Conservation (phyloP, 1,140 invertebrate genomes). For the Drosophila busckii region DNA sequence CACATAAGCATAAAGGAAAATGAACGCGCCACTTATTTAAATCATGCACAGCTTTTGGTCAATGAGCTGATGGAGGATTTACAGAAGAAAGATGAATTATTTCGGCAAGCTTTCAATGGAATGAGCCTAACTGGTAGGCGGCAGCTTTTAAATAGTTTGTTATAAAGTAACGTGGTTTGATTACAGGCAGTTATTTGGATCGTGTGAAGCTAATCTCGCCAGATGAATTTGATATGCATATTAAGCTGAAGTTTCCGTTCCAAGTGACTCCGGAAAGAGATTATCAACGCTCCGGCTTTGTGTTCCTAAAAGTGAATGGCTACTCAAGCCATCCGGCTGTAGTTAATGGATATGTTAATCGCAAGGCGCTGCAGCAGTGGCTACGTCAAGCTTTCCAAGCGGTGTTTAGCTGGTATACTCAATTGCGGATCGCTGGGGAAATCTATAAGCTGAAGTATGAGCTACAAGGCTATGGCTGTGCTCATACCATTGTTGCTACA, state of each 20-base stretch:
- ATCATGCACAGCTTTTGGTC: slow-evolving; percentile 9
- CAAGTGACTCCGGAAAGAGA: neutral
- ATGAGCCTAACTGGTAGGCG: slow-evolving; percentile 22
- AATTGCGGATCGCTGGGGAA: neutral
- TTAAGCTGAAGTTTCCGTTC: slow-evolving; percentile 29
- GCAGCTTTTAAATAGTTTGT: neutral
- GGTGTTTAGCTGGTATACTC: neutral
- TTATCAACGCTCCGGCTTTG: neutral
- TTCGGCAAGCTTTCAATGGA: slow-evolving; percentile 16
- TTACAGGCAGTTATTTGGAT: slow-evolving; percentile 42
- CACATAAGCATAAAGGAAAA: slow-evolving; percentile 14
- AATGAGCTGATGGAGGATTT: slow-evolving; percentile 26
- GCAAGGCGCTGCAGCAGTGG: slow-evolving; percentile 17
- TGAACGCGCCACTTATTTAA: neutral
- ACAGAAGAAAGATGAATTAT: slow-evolving; percentile 4
- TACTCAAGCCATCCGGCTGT: neutral
- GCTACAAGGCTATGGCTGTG: slow-evolving; percentile 24
- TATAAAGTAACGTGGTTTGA: neutral
- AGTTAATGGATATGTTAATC: slow-evolving; percentile 2
- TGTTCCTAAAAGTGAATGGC: neutral
- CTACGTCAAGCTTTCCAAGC: slow-evolving; percentile 14
- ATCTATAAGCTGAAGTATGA: slow-evolving; percentile 7
- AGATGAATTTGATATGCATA: slow-evolving; percentile 44
- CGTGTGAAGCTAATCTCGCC: slow-evolving; percentile 22
- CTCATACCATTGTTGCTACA: slow-evolving; percentile 22